These are phyloP conservation scores for Cacatua alba DNA, from an alignment of 2,113 vertebrate species.

Conservation along the genomic window DNA sequence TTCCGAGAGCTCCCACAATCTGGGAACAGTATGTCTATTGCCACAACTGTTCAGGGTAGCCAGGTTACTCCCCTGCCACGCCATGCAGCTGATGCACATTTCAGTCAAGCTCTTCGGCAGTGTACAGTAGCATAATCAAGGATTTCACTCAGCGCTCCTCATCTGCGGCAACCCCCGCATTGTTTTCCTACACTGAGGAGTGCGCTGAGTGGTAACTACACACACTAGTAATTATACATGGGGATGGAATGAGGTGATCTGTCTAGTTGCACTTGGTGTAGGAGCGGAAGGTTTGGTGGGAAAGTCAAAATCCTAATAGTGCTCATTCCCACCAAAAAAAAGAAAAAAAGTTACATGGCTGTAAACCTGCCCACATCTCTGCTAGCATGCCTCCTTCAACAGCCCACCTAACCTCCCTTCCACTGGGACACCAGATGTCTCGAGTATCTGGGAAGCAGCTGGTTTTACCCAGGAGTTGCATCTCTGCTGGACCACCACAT, in stretches of 20 bases:
- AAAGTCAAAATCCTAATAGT: background rate
- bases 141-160: background rate
- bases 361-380: background rate
- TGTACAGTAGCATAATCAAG: background rate
- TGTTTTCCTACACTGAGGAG: background rate
- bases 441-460: background rate
- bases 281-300: background rate
- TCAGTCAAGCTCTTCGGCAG: background rate
- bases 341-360: rapidly evolving
- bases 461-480: background rate
- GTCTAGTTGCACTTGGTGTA: background rate
- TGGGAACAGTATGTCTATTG: background rate
- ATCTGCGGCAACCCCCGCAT: background rate
- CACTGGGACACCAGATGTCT: background rate
- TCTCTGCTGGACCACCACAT: background rate
- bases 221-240: background rate
- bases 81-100: background rate
- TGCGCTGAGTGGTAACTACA: background rate
- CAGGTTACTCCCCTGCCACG: background rate
- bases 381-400: background rate
- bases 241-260: background rate
- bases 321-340: background rate
- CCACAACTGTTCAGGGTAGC: background rate
- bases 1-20: background rate
- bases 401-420: background rate